phyloP scores from a whole-genome alignment of 2,797 vertebrate genomes.

The Nasua narica region DNA sequence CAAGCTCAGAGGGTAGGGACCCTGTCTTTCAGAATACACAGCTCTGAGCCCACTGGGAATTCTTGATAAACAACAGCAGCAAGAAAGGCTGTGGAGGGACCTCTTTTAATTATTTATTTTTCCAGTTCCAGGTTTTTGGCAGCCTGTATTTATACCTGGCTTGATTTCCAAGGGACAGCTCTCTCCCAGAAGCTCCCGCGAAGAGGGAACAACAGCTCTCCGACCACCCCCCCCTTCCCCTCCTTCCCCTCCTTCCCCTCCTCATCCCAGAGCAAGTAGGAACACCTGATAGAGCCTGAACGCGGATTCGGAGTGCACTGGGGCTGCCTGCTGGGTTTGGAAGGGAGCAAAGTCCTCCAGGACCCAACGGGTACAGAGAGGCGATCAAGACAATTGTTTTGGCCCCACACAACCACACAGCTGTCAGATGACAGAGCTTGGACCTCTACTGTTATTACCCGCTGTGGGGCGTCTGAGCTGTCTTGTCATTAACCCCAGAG shows the following conservation, averaged over 20 bases:
- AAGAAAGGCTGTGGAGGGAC: constrained; percentile 55
- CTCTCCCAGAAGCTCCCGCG: not conserved
- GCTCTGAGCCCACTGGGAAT: constrained; percentile 69
- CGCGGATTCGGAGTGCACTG: constrained; percentile 18
- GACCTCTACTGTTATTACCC: constrained; percentile 55
- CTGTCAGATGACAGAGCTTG: constrained; percentile 74
- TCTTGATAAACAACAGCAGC: constrained; percentile 71
- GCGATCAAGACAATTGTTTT: constrained; percentile 58
- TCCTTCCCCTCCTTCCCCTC: not conserved
- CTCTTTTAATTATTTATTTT: constrained; percentile 63
- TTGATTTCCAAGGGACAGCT: constrained; percentile 42
- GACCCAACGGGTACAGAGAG: constrained; percentile 38
- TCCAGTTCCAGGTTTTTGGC: constrained; percentile 50
- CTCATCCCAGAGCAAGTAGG: not conserved
- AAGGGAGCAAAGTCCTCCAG: constrained; percentile 63
- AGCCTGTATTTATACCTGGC: constrained; percentile 29
- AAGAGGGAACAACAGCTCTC: constrained; percentile 28
- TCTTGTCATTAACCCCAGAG: constrained; percentile 66
- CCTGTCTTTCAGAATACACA: constrained; percentile 52
- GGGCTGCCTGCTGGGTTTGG: constrained; percentile 50
- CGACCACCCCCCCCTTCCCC: not conserved
- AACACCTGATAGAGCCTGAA: constrained; percentile 46
- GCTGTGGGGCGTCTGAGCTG: constrained; percentile 65
- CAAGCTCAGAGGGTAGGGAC: constrained; percentile 56
- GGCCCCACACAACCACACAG: constrained; percentile 63